A percentile compares a stretch with the other conserved stretches of the same genome.
Conservation (phyloP, 2,797 vertebrate species). For the Aeoliscus strigatus region DNA sequence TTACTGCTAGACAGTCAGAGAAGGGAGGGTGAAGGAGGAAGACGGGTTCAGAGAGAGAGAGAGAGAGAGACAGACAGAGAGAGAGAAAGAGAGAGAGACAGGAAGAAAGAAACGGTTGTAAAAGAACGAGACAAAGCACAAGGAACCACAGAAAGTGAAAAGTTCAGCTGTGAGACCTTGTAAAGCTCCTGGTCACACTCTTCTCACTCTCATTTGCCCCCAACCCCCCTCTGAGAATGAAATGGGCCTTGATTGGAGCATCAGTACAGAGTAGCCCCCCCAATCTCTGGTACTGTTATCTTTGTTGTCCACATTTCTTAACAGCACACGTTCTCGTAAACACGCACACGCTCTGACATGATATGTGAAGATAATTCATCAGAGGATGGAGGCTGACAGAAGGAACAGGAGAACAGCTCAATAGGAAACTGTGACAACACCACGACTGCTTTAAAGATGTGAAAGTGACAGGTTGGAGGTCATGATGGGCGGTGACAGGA, state of each 20-base stretch:
- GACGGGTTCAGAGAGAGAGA: constrained; percentile 33
- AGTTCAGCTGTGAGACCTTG: constrained; percentile 53
- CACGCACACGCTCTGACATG: background rate
- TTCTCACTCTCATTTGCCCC: constrained; percentile 1
- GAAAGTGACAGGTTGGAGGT: no score
- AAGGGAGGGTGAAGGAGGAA: constrained; percentile 44
- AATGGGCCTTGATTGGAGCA: background rate
- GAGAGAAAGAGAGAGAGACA: constrained; percentile 32
- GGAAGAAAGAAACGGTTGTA: constrained; percentile 28
- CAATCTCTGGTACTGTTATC: background rate
- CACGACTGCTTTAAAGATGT: no score
- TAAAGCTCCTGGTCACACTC: constrained; percentile 16
- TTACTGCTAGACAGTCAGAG: constrained; percentile 77
- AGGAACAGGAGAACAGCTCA: no score
- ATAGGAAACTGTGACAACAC: no score
- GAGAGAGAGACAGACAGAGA: constrained; percentile 15
- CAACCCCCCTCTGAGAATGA: background rate
- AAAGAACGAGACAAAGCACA: constrained; percentile 41
- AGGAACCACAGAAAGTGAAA: constrained; percentile 47
- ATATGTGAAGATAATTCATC: background rate
- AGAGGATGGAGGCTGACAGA: constrained; percentile 6
- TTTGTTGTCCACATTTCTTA: no score
- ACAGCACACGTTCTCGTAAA: no score
- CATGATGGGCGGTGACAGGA: no score
- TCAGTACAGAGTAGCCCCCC: no score